Evolutionary conservation across 2,113 vertebrate species (phyloP).

Genomic region (Lepus americanus): DNA sequence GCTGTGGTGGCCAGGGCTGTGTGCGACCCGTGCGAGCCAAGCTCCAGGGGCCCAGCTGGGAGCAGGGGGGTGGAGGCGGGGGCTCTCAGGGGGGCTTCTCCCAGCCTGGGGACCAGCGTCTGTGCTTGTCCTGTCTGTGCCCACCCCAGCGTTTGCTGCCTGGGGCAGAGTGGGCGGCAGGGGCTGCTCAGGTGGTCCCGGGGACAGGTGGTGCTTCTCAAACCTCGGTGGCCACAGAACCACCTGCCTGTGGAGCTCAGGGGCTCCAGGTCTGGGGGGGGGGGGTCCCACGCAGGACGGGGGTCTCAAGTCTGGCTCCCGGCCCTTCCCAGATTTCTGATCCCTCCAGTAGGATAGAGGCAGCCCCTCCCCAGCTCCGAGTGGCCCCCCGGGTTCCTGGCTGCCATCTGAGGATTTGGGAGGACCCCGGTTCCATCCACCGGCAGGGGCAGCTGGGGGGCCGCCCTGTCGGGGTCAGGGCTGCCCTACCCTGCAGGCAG

Average conservation of each 20-base stretch:
- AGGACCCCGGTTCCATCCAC: not conserved
- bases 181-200: not conserved
- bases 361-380: not conserved
- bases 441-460: no score
- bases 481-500: not conserved
- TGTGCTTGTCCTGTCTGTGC: not conserved
- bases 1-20: fast-evolving
- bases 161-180: not conserved
- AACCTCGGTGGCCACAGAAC: not conserved
- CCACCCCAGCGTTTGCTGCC: not conserved
- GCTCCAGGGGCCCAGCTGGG: no score
- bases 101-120: no score
- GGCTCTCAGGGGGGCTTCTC: not conserved
- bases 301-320: not conserved
- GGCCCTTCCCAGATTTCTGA: not conserved
- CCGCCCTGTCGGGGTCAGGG: not conserved
- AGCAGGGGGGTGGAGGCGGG: not conserved
- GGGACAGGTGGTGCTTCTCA: not conserved
- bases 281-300: fast-evolving
- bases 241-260: no score
- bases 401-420: not conserved
- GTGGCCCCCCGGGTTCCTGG: no score
- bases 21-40: not conserved
- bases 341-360: not conserved
- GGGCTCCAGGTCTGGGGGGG: not conserved